phyloP scores from a whole-genome alignment of 2,888 invertebrate species.

The Cerceris ruficornis region DNA sequence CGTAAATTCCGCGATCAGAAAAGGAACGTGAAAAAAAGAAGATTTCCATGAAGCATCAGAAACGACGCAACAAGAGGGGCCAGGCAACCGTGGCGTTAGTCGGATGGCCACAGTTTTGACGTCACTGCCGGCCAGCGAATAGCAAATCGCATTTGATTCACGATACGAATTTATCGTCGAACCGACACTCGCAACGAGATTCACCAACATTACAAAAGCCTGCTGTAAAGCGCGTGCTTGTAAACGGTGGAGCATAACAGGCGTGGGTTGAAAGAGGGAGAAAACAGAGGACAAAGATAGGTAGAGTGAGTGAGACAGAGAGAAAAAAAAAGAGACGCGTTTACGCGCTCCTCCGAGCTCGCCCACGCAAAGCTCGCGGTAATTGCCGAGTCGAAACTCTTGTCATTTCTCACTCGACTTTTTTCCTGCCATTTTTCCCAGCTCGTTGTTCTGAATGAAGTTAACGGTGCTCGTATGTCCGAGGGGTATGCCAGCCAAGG shows the following conservation, averaged over 20 bases:
- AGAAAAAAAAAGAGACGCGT: constrained; percentile 7
- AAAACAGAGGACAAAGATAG: not conserved
- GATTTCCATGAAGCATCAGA: constrained; percentile 9
- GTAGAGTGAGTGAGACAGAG: not conserved
- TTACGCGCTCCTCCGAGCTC: no score
- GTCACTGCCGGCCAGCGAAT: constrained; percentile 51
- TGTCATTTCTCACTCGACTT: not conserved
- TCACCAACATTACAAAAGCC: constrained; percentile 18
- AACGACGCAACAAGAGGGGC: not conserved
- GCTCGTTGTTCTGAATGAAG: not conserved
- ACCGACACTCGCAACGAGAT: constrained; percentile 20
- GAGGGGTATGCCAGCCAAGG: no score
- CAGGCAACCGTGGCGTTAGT: constrained; percentile 28
- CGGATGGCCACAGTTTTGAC: constrained; percentile 41
- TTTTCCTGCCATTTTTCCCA: not conserved
- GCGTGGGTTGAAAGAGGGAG: not conserved
- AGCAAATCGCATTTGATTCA: constrained; percentile 51
- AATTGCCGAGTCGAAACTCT: constrained; percentile 14
- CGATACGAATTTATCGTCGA: constrained; percentile 60
- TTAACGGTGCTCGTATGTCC: no score
- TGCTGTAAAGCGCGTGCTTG: not conserved
- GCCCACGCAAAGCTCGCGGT: constrained; percentile 1
- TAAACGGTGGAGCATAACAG: not conserved
- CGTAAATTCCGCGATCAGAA: not conserved
- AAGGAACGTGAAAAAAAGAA: not conserved